phyloP scores from a whole-genome alignment of 2,888 invertebrate genomes.

The Sthenelais limicola region DNA sequence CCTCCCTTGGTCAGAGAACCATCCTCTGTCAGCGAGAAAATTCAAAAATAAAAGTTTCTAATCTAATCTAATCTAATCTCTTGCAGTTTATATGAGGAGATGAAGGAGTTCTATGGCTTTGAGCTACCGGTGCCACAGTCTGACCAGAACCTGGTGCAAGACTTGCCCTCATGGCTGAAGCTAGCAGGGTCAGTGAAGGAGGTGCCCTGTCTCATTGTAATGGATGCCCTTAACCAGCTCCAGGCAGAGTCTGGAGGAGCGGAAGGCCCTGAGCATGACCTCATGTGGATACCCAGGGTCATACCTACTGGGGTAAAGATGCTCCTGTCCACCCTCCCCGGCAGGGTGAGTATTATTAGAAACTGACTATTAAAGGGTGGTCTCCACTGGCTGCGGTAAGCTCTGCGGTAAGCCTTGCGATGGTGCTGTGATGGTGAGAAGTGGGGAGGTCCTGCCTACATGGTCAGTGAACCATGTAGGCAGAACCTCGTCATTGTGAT shows the following conservation, averaged over 20 bases:
- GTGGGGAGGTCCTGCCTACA: too few relatives aligned
- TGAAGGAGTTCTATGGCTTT: slow-evolving; percentile 56
- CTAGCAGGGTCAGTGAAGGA: slow-evolving; percentile 53
- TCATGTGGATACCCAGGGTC: slow-evolving; percentile 57
- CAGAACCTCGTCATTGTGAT: too few relatives aligned
- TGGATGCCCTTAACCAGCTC: slow-evolving; percentile 65
- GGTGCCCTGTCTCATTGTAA: slow-evolving; percentile 55
- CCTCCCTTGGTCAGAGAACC: too few relatives aligned
- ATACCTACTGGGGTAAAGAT: slow-evolving; percentile 60
- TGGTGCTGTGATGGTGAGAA: too few relatives aligned
- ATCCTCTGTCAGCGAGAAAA: too few relatives aligned
- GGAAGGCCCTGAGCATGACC: slow-evolving; percentile 59
- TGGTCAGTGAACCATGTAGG: too few relatives aligned
- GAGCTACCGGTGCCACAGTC: slow-evolving; percentile 56
- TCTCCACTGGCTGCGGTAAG: too few relatives aligned
- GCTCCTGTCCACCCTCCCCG: slow-evolving; percentile 61
- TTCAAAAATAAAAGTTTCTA: too few relatives aligned
- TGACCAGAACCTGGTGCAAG: slow-evolving; percentile 54
- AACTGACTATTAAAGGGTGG: too few relatives aligned
- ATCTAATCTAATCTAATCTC: too few relatives aligned
- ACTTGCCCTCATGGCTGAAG: slow-evolving; percentile 56
- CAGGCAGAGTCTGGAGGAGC: slow-evolving; percentile 57
- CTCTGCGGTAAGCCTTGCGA: too few relatives aligned
- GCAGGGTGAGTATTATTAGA: slow-evolving; percentile 54
- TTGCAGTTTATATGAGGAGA: slow-evolving; percentile 58